These are phyloP conservation scores for Martes martes DNA, from an alignment of 2,113 vertebrate species.

Conservation along the genomic window DNA sequence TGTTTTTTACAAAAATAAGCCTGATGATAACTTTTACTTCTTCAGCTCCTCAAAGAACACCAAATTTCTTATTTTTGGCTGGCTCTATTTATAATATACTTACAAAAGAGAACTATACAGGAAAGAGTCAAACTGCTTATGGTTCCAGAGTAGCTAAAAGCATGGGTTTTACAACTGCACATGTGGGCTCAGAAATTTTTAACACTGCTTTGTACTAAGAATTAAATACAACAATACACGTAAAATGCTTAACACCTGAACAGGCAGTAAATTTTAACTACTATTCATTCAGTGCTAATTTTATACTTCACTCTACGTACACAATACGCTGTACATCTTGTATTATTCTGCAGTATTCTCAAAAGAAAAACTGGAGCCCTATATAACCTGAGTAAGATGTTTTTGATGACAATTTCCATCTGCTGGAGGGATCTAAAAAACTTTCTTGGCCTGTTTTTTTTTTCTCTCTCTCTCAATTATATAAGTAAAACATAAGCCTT, in stretches of 20 bases:
- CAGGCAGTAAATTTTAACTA: neutral
- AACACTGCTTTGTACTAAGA: slow-evolving; percentile 12
- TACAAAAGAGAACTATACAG: neutral
- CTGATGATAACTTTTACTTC: neutral
- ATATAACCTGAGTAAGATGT: neutral
- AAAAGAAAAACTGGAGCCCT: neutral
- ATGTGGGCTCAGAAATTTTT: neutral
- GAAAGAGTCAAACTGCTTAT: neutral
- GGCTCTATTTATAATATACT: neutral
- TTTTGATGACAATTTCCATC: slow-evolving; percentile 8
- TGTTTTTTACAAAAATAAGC: neutral
- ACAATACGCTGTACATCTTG: neutral
- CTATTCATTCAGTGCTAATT: neutral
- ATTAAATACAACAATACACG: neutral
- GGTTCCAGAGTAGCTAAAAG: neutral
- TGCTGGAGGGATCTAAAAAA: neutral
- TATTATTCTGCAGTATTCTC: neutral
- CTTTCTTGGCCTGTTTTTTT: neutral
- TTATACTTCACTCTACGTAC: neutral
- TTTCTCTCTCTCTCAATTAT: neutral
- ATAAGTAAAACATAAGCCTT: neutral
- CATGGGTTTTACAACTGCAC: neutral
- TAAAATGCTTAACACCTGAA: neutral
- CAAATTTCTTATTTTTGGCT: neutral
- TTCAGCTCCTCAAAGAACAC: neutral